These are phyloP conservation scores for Andrena hattorfiana DNA, from an alignment of 2,888 invertebrate species.

Conservation along the genomic window DNA sequence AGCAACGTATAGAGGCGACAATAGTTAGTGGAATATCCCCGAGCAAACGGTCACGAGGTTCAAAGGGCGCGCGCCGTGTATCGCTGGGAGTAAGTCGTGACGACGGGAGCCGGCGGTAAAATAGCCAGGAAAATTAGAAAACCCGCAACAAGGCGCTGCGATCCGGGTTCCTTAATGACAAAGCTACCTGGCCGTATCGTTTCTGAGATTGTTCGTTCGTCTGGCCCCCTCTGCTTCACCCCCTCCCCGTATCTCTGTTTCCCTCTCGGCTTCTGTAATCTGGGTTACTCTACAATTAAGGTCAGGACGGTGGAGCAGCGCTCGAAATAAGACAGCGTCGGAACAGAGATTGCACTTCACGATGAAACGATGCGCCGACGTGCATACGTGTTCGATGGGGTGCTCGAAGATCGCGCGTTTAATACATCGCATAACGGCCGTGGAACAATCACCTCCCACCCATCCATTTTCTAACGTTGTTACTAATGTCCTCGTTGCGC, in stretches of 20 bases:
- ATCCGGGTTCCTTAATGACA: slow-evolving; percentile 66
- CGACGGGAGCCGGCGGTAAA: slow-evolving; percentile 8
- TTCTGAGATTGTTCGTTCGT: slow-evolving; percentile 69
- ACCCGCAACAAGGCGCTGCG: slow-evolving; percentile 52
- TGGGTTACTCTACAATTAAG: slow-evolving; percentile 75
- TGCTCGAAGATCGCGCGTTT: slow-evolving; percentile 3
- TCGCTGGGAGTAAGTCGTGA: neutral
- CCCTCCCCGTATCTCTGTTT: slow-evolving; percentile 48
- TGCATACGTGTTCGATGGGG: slow-evolving; percentile 25
- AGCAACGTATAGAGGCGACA: neutral
- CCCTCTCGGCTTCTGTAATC: slow-evolving; percentile 69
- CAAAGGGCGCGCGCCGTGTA: slow-evolving; percentile 15
- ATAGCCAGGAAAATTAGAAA: slow-evolving; percentile 61
- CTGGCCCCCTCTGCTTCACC: slow-evolving; percentile 23
- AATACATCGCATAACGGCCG: slow-evolving; percentile 7
- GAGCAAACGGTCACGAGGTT: neutral
- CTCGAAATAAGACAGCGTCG: slow-evolving; percentile 67
- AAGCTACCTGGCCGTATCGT: slow-evolving; percentile 64
- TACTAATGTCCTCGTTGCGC: neutral
- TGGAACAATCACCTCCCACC: neutral
- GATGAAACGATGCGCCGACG: slow-evolving; percentile 49
- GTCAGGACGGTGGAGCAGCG: slow-evolving; percentile 66
- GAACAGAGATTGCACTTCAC: slow-evolving; percentile 67
- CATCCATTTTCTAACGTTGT: neutral
- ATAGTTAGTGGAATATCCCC: neutral